A percentile compares a stretch with the other conserved stretches of the same genome.
Evolutionary conservation across 2,888 invertebrate genomes (phyloP).

Genomic region (Lordiphosa fenestrarum): DNA sequence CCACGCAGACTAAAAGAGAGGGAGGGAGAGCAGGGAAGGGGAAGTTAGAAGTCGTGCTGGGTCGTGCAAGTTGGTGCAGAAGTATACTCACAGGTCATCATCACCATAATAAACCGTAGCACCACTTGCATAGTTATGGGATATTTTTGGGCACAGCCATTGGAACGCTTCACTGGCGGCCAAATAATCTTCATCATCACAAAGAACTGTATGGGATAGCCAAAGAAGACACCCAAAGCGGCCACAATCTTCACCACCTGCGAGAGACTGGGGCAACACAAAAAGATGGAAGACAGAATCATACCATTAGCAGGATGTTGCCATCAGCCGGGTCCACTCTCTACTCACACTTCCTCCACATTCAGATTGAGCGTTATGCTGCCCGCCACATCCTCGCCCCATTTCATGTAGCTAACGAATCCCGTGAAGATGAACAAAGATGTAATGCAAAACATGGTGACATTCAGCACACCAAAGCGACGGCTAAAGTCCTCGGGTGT

Average conservation of each 20-base stretch:
- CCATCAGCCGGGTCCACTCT: too few relatives aligned
- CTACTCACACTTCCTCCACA: slow-evolving; percentile 69
- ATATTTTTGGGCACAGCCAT: slow-evolving; percentile 82
- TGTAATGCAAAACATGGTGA: slow-evolving; percentile 91
- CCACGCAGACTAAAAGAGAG: slow-evolving; percentile 84
- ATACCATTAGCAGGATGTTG: too few relatives aligned
- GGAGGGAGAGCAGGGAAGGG: slow-evolving; percentile 52
- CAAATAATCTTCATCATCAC: slow-evolving; percentile 95
- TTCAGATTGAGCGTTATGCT: slow-evolving; percentile 94
- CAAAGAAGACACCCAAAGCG: slow-evolving; percentile 91
- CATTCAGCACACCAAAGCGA: slow-evolving; percentile 91
- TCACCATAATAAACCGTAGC: slow-evolving; percentile 87
- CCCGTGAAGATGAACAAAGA: slow-evolving; percentile 90
- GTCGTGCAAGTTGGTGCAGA: not conserved
- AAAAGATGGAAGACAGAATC: not conserved
- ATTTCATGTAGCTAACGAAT: slow-evolving; percentile 92
- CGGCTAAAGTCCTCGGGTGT: slow-evolving; percentile 88
- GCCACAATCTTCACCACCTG: slow-evolving; percentile 91
- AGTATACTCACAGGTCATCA: slow-evolving; percentile 89
- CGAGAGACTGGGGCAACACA: slow-evolving; percentile 84
- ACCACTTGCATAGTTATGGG: slow-evolving; percentile 85
- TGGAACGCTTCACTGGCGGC: slow-evolving; percentile 85
- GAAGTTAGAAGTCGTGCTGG: slow-evolving; percentile 2
- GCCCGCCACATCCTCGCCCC: slow-evolving; percentile 89
- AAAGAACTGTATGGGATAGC: slow-evolving; percentile 97